Evolutionary conservation across 92 coral and sea anemone species (phyloP).

Genomic region (Parazoanthus darwini): DNA sequence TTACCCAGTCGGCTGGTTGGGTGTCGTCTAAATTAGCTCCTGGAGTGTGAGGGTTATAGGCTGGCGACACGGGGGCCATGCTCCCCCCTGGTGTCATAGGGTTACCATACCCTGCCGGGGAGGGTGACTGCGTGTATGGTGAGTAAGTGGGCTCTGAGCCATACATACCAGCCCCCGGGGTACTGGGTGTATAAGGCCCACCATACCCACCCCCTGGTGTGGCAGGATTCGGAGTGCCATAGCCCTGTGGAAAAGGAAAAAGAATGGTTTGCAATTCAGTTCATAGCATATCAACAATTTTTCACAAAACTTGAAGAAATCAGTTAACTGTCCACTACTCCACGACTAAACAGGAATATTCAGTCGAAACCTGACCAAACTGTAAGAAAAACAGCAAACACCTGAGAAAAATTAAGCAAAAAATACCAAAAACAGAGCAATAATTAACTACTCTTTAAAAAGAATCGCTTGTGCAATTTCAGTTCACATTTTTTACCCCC

Average conservation of each 20-base stretch:
- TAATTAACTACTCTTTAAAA: no score
- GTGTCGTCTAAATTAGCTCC: conserved; percentile 91
- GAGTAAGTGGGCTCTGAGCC: conserved; percentile 99
- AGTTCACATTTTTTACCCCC: no score
- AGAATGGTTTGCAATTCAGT: background rate
- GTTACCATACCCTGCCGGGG: conserved; percentile 95
- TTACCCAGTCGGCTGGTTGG: conserved; percentile 90
- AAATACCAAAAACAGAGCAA: background rate
- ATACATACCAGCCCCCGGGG: conserved; percentile 98
- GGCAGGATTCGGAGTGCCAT: conserved; percentile 98
- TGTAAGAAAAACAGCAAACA: background rate
- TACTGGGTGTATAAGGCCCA: conserved; percentile 93
- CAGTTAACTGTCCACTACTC: no score
- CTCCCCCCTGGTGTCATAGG: conserved; percentile 98
- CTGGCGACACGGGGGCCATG: conserved; percentile 94
- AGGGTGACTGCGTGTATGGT: conserved; percentile 96
- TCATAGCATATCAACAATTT: no score
- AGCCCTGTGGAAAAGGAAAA: conserved; percentile 45
- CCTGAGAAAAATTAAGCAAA: background rate
- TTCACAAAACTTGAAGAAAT: no score
- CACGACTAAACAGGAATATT: background rate
- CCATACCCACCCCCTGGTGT: conserved; percentile 90
- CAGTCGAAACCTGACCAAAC: conserved; percentile 3
- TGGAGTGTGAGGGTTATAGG: conserved; percentile 94
- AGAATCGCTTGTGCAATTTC: background rate